Conservation (phyloP, 1,140 invertebrate genomes). For the Mylabris phalerata region DNA sequence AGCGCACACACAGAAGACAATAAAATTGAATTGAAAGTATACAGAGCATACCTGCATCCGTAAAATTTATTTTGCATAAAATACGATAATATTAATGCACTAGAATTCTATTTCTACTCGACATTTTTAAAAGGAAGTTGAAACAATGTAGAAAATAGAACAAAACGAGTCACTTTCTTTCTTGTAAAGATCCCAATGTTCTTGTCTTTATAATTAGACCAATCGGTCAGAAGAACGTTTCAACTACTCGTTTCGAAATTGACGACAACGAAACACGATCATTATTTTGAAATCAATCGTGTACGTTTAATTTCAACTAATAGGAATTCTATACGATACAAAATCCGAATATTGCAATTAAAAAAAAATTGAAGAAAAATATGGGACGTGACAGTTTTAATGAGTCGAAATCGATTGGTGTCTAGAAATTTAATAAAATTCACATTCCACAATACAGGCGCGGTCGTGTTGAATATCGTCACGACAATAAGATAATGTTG, state of each 20-base stretch:
- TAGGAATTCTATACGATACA: no score
- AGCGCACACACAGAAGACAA: not conserved
- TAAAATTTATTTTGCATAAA: slow-evolving; percentile 9
- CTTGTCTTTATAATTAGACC: slow-evolving; percentile 13
- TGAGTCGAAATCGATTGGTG: no score
- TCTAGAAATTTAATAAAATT: no score
- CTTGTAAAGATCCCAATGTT: not conserved
- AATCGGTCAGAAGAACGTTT: slow-evolving; percentile 11
- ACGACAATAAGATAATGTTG: no score
- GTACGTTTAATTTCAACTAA: not conserved
- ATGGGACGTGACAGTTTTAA: no score
- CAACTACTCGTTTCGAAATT: not conserved
- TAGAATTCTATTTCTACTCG: not conserved
- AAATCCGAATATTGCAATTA: no score
- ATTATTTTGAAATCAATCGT: slow-evolving; percentile 5
- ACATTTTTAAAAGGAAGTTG: not conserved
- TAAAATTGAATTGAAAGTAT: slow-evolving; percentile 11
- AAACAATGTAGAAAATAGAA: not conserved
- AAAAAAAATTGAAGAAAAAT: no score
- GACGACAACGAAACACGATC: slow-evolving; percentile 1
- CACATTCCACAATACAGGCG: no score
- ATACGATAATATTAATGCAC: slow-evolving; percentile 10
- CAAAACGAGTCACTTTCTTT: not conserved
- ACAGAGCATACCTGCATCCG: not conserved
- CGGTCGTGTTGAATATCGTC: no score